Percentiles rank a stretch among this genome's conserved stretches.
Evolutionary conservation across 2,113 vertebrate species (phyloP).

Genomic region (Neopipo cinnamomea): DNA sequence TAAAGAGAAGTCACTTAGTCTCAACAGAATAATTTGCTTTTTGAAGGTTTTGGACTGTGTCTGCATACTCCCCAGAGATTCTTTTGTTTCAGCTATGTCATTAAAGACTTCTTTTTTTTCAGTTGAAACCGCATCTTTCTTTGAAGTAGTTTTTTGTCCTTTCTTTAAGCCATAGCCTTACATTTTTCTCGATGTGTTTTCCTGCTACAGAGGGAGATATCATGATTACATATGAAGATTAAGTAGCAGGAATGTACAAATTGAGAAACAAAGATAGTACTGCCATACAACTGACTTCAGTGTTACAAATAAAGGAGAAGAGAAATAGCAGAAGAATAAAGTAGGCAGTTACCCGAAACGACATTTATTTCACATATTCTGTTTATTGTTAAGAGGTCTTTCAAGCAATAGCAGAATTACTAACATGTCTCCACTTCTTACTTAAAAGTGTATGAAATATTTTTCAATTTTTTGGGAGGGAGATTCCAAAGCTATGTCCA

Average conservation of each 20-base stretch:
- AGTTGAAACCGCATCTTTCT: not conserved
- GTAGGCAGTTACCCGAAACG: not conserved
- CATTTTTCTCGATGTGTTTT: not conserved
- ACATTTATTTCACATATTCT: not conserved
- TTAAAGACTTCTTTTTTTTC: not conserved
- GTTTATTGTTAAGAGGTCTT: not conserved
- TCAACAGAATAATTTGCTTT: not conserved
- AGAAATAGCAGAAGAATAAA: not conserved
- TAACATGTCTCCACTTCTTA: not conserved
- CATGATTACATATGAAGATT: not conserved
- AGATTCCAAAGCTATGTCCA: not conserved
- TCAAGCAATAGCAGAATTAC: not conserved
- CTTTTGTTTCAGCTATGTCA: not conserved
- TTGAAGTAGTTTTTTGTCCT: not conserved
- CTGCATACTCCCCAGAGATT: not conserved
- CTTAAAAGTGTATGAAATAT: not conserved
- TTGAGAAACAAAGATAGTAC: not conserved
- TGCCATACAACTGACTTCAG: not conserved
- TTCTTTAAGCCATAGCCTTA: not conserved
- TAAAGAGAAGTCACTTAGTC: not conserved
- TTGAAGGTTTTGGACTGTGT: not conserved
- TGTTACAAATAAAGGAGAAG: not conserved
- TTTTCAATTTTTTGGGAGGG: not conserved
- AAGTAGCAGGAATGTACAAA: not conserved
- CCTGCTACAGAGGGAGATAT: not conserved